Base-by-base conservation (phyloP, 2,888 invertebrate species). In the Pristionchus maxplancki region DNA sequence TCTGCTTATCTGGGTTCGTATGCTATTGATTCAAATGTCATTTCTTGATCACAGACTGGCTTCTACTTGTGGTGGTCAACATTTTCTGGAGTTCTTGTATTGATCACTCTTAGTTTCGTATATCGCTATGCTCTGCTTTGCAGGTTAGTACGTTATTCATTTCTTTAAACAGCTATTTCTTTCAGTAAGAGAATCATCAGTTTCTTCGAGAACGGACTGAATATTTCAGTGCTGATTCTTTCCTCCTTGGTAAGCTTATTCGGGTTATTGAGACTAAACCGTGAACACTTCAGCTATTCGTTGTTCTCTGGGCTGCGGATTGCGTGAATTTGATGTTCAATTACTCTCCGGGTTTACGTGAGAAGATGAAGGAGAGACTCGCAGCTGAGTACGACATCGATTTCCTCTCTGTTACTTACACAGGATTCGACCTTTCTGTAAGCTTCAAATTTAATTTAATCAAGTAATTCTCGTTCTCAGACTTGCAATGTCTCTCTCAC, bases 61-160 rank as follows among this genome's bases (percentile, higher is more conserved):
- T 62, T 62, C 58, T 62, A 62, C n/a, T 62, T 62, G 58, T 62
- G 58, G 58, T 62, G 58, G 58, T 62, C 58, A n/a, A n/a, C 58
- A 2, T 62, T 62, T n/a, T 62, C 58, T 3, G 58, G 58, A 62
- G 58, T 62, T 62, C 58, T 62, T 9, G n/a, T 62, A 5, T n/a
- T 62, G n/a, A 62, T 62, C 20, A 62, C 58, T n/a, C 58, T 62
- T n/a, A 62, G 58, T 62, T 62, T 62, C n/a, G 4, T 62, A 1
- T 62, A 62, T 62, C 24, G 58, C 2, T 62, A 62, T n/a, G 58
- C 58, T n/a, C 58, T 62, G 24, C 58, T 62, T 3, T 62, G 58
- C 58, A 62, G 58, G 58, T 62, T 24, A 3, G 4, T n/a, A 5
- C 3, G n/a, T n/a, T n/a, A n/a, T n/a, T n/a, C n/a, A n/a, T n/a